phyloP scores from a whole-genome alignment of 2,113 vertebrate species.

The Caranx melampygus region DNA sequence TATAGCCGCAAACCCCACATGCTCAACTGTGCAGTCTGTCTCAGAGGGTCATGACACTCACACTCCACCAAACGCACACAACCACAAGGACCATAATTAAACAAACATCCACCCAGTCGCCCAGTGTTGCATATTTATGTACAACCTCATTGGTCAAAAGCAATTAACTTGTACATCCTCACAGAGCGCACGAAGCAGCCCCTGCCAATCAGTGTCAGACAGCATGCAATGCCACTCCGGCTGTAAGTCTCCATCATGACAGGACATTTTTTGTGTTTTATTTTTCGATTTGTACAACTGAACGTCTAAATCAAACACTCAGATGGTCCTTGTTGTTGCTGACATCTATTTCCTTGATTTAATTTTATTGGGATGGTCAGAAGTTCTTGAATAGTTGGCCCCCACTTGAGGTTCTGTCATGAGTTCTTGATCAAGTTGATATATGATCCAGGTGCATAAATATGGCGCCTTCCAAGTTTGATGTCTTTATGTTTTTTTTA shows the following conservation, averaged over 20 bases:
- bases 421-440: slow-evolving; percentile 55
- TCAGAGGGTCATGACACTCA: slow-evolving; percentile 66
- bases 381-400: slow-evolving; percentile 47
- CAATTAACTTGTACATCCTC: slow-evolving; percentile 66
- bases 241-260: slow-evolving; percentile 16
- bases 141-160: slow-evolving; percentile 76
- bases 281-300: slow-evolving; percentile 4
- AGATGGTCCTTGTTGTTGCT: slow-evolving; percentile 40
- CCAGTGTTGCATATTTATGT: slow-evolving; percentile 68
- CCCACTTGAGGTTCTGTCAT: slow-evolving; percentile 35
- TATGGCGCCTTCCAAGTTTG: slow-evolving; percentile 54
- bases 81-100: slow-evolving; percentile 76
- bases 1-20: slow-evolving; percentile 61
- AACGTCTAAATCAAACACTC: slow-evolving; percentile 35
- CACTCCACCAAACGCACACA: slow-evolving; percentile 74
- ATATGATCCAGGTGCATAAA: slow-evolving; percentile 66
- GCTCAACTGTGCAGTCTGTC: slow-evolving; percentile 69
- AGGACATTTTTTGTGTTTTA: slow-evolving; percentile 9
- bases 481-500: slow-evolving; percentile 62
- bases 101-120: slow-evolving; percentile 74
- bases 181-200: slow-evolving; percentile 16
- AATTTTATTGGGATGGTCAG: slow-evolving; percentile 46
- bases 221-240: slow-evolving; percentile 23
- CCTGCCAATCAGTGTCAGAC: slow-evolving; percentile 50
- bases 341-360: slow-evolving; percentile 45